phyloP scores from a whole-genome alignment of 2,888 invertebrate species.

The Eupithecia tripunctaria region DNA sequence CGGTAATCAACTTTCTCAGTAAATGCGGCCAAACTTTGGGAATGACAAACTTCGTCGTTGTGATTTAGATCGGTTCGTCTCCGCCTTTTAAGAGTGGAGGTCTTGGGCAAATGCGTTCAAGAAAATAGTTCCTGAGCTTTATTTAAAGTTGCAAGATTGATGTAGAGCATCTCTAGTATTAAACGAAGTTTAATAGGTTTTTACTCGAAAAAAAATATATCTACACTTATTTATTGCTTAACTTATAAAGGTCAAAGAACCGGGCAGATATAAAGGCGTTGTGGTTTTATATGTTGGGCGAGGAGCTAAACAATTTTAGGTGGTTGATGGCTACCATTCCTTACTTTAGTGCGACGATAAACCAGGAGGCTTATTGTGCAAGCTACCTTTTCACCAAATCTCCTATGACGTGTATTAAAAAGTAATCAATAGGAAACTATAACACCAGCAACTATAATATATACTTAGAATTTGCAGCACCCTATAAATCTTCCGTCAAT shows the following conservation, averaged over 20 bases:
- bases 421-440: neutral
- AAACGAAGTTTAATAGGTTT: neutral
- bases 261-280: neutral
- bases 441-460: too few species aligned
- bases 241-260: neutral
- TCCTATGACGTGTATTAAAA: neutral
- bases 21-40: slow-evolving; percentile 52
- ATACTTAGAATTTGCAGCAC: too few species aligned
- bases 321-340: slow-evolving; percentile 1
- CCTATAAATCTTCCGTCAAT: too few species aligned
- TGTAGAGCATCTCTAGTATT: slow-evolving; percentile 17
- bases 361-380: neutral
- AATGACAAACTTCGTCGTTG: slow-evolving; percentile 62
- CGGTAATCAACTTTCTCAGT: slow-evolving; percentile 8
- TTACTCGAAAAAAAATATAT: neutral
- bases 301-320: slow-evolving; percentile 4
- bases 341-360: neutral
- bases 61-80: slow-evolving; percentile 54
- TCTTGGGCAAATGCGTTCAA: slow-evolving; percentile 30
- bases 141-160: slow-evolving; percentile 30
- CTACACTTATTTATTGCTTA: neutral
- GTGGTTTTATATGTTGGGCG: neutral
- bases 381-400: neutral
- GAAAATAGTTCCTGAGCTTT: slow-evolving; percentile 38
- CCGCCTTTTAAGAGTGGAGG: slow-evolving; percentile 49